A percentile compares a stretch with the other conserved stretches of the same genome.
phyloP scores from a whole-genome alignment of 2,888 invertebrate species.

The Koerneria pararmatus region DNA sequence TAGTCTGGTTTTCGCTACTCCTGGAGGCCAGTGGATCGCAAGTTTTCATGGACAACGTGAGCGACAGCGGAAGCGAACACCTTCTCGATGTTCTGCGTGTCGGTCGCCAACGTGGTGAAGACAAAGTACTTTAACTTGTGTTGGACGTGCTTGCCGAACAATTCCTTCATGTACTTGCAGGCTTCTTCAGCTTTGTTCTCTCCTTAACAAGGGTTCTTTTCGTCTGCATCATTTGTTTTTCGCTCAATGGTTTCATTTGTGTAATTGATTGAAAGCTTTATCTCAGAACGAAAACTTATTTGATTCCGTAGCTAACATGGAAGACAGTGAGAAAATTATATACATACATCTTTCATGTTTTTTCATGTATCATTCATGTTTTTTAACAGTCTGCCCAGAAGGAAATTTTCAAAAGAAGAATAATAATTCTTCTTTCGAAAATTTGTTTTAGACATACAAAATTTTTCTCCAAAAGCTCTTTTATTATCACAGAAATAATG shows the following conservation, averaged over 20 bases:
- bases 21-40: constrained; percentile 42
- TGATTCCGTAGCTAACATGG: too few relatives aligned
- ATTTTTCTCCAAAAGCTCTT: too few relatives aligned
- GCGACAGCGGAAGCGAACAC: constrained; percentile 45
- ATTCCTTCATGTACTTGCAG: constrained; percentile 16
- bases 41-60: constrained; percentile 43
- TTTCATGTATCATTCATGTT: too few relatives aligned
- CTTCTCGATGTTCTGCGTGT: constrained; percentile 58
- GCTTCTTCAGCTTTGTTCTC: constrained; percentile 28
- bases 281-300: too few relatives aligned
- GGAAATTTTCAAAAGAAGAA: too few relatives aligned
- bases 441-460: too few relatives aligned
- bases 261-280: not conserved
- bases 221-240: not conserved
- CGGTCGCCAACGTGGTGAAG: constrained; percentile 59
- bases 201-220: constrained; percentile 43
- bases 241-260: not conserved
- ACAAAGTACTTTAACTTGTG: constrained; percentile 34
- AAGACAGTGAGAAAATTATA: too few relatives aligned
- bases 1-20: constrained; percentile 26
- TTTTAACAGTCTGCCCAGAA: too few relatives aligned
- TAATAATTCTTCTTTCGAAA: too few relatives aligned
- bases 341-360: too few relatives aligned
- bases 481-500: too few relatives aligned
- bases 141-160: constrained; percentile 7